Evolutionary conservation across 2,888 invertebrate species (phyloP).

Genomic region (Ophion slaviceki): DNA sequence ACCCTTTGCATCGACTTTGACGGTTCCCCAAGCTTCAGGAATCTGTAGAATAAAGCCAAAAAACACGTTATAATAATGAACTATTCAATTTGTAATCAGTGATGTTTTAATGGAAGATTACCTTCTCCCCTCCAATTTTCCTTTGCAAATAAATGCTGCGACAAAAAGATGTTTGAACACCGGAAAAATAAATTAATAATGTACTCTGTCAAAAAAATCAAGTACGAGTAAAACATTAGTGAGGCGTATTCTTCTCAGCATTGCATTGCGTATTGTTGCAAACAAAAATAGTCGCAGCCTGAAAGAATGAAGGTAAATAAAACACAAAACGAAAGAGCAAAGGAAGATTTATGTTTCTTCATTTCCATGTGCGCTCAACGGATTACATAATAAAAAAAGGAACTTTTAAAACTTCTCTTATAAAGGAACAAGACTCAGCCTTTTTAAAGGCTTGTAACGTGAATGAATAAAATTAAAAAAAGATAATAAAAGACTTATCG

Average conservation of each 20-base stretch:
- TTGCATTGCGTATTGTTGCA: neutral
- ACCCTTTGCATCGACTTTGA: slow-evolving; percentile 95
- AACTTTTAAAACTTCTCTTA: neutral
- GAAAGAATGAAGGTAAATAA: slow-evolving; percentile 16
- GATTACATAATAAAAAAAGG: neutral
- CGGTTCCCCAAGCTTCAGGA: slow-evolving; percentile 96
- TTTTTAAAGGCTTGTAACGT: neutral
- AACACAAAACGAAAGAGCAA: neutral
- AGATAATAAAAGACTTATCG: neutral
- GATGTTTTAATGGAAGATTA: neutral
- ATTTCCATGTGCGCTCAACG: neutral
- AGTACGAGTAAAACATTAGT: neutral
- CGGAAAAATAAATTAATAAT: neutral
- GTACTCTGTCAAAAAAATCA: neutral
- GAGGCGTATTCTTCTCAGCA: too few relatives aligned
- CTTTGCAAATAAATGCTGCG: neutral
- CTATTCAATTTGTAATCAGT: neutral
- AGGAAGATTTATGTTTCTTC: neutral
- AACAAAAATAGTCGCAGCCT: neutral
- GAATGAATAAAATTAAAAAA: neutral
- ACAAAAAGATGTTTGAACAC: neutral
- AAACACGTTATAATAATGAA: neutral
- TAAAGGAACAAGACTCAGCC: neutral
- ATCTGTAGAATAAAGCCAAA: slow-evolving; percentile 85
- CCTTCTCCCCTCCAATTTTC: neutral